These are phyloP conservation scores for Drosophila bocki DNA, from an alignment of 1,140 invertebrate genomes.

Conservation along the genomic window DNA sequence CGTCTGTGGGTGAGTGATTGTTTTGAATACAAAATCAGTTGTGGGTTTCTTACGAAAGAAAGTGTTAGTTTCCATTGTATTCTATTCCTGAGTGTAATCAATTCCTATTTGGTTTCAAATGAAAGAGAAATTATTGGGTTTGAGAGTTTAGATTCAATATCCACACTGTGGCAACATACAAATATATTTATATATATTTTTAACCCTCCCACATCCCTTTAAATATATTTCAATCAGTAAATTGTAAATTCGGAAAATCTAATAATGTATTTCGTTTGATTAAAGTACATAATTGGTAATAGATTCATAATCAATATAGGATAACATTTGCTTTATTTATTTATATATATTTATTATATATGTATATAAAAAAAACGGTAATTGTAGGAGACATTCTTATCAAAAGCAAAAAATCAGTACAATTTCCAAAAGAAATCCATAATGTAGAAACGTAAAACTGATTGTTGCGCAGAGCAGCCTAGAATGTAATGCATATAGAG, in stretches of 20 bases:
- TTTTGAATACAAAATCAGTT: neutral
- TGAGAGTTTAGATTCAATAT: neutral
- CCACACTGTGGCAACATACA: neutral
- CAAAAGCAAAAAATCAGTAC: conserved; percentile 67
- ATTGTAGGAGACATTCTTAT: conserved; percentile 30
- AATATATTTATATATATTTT: neutral
- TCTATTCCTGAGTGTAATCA: neutral
- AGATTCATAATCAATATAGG: conserved; percentile 64
- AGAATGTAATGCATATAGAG: conserved; percentile 25
- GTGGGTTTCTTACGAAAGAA: neutral
- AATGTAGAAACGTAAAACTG: conserved; percentile 43
- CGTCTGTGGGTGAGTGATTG: conserved; percentile 92
- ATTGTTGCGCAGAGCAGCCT: conserved; percentile 58
- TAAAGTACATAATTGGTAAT: conserved; percentile 62
- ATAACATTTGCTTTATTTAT: conserved; percentile 55
- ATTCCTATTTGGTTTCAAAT: neutral
- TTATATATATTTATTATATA: conserved; percentile 28
- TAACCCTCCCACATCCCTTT: neutral
- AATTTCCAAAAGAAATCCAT: conserved; percentile 52
- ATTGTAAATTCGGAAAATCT: conserved; percentile 53
- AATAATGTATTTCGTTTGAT: conserved; percentile 66
- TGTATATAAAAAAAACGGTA: conserved; percentile 41
- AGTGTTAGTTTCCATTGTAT: neutral
- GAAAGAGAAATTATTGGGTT: neutral
- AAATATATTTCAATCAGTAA: neutral